These are phyloP conservation scores for Callipepla squamata DNA, from an alignment of 2,113 vertebrate species.

Conservation along the genomic window DNA sequence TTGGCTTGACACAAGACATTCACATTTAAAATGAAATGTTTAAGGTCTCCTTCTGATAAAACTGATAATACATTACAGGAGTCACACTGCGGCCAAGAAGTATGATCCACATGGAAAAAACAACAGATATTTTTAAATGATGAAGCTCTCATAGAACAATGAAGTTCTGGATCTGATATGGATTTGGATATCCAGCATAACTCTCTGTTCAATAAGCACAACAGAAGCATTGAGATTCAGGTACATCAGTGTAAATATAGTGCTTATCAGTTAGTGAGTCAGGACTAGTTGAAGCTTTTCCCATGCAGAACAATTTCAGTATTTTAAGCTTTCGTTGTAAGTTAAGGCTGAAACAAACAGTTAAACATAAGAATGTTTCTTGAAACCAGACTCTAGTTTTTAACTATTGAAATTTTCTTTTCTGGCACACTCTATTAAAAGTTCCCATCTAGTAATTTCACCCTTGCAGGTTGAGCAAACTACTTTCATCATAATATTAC, in stretches of 20 bases:
- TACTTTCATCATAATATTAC: not conserved
- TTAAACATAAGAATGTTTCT: not conserved
- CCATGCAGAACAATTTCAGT: not conserved
- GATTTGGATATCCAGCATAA: not conserved
- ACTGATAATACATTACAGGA: not conserved
- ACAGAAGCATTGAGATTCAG: not conserved
- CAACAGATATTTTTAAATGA: not conserved
- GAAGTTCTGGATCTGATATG: not conserved
- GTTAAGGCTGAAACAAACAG: not conserved
- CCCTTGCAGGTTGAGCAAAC: not conserved
- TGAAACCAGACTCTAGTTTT: not conserved
- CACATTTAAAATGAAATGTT: constrained; percentile 8
- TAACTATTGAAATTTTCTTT: not conserved
- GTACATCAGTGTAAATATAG: not conserved
- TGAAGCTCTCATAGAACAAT: not conserved
- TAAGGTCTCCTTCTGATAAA: constrained; percentile 1
- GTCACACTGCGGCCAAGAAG: not conserved
- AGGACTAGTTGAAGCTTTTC: not conserved
- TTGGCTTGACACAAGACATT: not conserved
- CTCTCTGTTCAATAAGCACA: not conserved
- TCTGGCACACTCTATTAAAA: not conserved
- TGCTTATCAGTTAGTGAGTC: not conserved
- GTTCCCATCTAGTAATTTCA: not conserved
- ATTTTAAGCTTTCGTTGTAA: not conserved
- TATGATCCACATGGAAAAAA: not conserved